Evolutionary conservation across 2,113 vertebrate species (phyloP).

Genomic region (Syngnathus floridae): DNA sequence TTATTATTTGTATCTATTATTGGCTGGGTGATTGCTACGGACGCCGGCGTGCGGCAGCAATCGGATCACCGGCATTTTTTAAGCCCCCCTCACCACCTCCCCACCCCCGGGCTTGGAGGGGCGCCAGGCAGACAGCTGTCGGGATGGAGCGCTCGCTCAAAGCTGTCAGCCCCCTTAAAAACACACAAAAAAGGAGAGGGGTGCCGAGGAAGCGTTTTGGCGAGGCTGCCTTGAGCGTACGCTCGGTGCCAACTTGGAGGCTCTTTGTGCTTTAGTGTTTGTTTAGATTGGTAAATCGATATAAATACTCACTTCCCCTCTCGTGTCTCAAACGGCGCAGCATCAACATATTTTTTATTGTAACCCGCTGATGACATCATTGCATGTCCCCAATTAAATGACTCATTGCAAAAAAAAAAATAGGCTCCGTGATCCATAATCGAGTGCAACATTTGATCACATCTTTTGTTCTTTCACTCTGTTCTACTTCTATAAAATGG

Average conservation of each 20-base stretch:
- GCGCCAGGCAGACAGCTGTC: constrained; percentile 98
- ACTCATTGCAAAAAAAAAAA: too few relatives aligned
- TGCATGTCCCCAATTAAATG: too few relatives aligned
- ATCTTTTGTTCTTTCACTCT: neutral
- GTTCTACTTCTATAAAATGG: neutral
- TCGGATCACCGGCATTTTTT: constrained; percentile 76
- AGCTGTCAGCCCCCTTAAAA: constrained; percentile 81
- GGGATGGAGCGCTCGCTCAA: constrained; percentile 85
- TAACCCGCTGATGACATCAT: neutral
- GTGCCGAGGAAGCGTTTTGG: constrained; percentile 63
- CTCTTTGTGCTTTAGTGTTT: constrained; percentile 64
- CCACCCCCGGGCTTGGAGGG: constrained; percentile 77
- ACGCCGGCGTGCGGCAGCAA: constrained; percentile 60
- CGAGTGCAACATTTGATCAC: neutral
- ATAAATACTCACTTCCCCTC: neutral
- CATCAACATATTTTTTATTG: neutral
- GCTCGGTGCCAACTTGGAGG: constrained; percentile 54
- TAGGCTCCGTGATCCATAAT: neutral
- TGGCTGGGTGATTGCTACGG: constrained; percentile 4
- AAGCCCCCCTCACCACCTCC: constrained; percentile 25
- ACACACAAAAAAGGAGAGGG: constrained; percentile 50
- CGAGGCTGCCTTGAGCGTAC: constrained; percentile 44
- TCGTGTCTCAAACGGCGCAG: neutral
- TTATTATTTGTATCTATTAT: constrained; percentile 3
- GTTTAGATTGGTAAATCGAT: constrained; percentile 35